Conservation (phyloP, 2,888 invertebrate species). For the Patella ulyssiponensis region DNA sequence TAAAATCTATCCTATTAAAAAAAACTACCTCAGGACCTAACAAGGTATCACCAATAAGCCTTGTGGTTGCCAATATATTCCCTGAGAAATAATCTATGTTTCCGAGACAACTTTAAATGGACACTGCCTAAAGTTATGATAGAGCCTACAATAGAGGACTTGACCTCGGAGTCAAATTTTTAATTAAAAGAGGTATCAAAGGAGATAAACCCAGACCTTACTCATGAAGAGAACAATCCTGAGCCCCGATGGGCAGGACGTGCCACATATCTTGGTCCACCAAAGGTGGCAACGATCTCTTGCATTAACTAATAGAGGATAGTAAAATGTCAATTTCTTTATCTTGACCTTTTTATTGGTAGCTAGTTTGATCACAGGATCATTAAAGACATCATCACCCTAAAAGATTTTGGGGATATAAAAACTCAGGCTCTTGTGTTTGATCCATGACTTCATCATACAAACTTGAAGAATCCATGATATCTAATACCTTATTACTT, state of each 20-base stretch:
- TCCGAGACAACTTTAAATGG: background rate
- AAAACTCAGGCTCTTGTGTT: too few species aligned
- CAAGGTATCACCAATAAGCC: background rate
- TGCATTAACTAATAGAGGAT: background rate
- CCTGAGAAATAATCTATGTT: background rate
- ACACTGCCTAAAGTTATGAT: background rate
- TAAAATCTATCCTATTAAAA: background rate
- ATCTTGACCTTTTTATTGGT: background rate
- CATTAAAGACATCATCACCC: too few species aligned
- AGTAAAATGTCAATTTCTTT: background rate
- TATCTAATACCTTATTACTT: too few species aligned
- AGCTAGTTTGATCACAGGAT: too few species aligned
- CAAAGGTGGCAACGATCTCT: background rate
- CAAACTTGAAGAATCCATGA: too few species aligned
- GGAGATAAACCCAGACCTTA: background rate
- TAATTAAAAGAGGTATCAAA: background rate
- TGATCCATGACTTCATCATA: too few species aligned
- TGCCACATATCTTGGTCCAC: background rate
- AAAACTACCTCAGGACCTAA: background rate
- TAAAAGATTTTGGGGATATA: too few species aligned
- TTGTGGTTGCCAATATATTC: background rate
- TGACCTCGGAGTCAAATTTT: background rate
- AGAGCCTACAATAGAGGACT: background rate
- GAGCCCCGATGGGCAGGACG: background rate
- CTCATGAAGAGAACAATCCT: background rate